Conservation (phyloP, 2,888 invertebrate species). For the Lapara coniferarum region DNA sequence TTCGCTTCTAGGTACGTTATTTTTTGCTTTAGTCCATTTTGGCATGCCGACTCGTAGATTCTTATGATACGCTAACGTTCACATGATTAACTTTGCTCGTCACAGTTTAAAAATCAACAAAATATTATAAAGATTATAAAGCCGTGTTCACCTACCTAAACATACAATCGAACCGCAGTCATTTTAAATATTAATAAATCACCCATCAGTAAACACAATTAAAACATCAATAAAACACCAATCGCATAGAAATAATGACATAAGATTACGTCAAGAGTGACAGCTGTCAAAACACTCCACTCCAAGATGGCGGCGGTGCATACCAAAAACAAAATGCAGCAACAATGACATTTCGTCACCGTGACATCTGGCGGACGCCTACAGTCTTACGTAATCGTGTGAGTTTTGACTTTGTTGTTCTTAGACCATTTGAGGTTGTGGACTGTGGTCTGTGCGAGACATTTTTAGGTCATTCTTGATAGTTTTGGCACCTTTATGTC, state of each 20-base stretch:
- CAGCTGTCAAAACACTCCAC: conserved; percentile 47
- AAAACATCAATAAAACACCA: conserved; percentile 22
- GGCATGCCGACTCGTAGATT: background rate
- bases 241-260: conserved; percentile 14
- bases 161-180: background rate
- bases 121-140: background rate
- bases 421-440: conserved; percentile 20
- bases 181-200: conserved; percentile 14
- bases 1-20: background rate
- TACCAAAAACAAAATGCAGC: conserved; percentile 43
- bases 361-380: conserved; percentile 60
- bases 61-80: background rate
- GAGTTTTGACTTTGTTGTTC: background rate
- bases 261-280: conserved; percentile 33
- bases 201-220: conserved; percentile 15
- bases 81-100: no score
- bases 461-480: conserved; percentile 17
- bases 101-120: no score
- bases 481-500: conserved; percentile 13
- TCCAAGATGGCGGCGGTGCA: conserved; percentile 37
- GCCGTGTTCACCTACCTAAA: no score
- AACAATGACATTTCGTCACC: conserved; percentile 50
- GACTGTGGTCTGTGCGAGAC: background rate
- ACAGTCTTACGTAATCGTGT: conserved; percentile 42
- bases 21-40: background rate